phyloP scores from a whole-genome alignment of 1,140 invertebrate species.

The Atta texana region DNA sequence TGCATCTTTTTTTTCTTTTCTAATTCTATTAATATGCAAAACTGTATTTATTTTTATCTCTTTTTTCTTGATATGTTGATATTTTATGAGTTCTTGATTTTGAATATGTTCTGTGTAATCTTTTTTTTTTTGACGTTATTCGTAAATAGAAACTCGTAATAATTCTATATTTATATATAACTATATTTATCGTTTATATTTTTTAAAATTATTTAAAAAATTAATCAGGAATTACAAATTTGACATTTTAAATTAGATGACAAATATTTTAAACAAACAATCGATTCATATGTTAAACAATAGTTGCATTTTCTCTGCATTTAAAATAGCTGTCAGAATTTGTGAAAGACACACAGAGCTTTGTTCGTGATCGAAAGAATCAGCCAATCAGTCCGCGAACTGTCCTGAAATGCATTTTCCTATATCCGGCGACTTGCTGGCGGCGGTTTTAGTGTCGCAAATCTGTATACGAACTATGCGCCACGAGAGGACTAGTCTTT shows the following conservation, averaged over 20 bases:
- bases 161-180: neutral
- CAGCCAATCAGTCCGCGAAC: constrained; percentile 61
- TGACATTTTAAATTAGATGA: neutral
- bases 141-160: neutral
- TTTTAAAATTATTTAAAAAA: neutral
- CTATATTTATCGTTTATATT: neutral
- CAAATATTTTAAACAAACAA: neutral
- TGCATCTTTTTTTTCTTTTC: neutral
- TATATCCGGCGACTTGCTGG: constrained; percentile 70
- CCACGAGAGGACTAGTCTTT: constrained; percentile 77
- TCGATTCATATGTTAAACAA: constrained; percentile 13
- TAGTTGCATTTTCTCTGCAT: neutral
- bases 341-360: constrained; percentile 7
- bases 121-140: neutral
- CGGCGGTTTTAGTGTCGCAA: constrained; percentile 67
- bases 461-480: constrained; percentile 55
- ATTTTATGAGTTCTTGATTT: constrained; percentile 2
- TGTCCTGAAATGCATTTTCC: constrained; percentile 73
- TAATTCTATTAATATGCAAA: neutral
- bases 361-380: constrained; percentile 39
- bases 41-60: constrained; percentile 7
- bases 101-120: neutral
- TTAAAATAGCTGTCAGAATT: constrained; percentile 41
- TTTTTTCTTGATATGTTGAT: neutral
- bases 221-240: neutral